Percentiles rank a stretch among this genome's conserved stretches.
Conservation (phyloP, 2,797 vertebrate species). For the Xenopus petersii region DNA sequence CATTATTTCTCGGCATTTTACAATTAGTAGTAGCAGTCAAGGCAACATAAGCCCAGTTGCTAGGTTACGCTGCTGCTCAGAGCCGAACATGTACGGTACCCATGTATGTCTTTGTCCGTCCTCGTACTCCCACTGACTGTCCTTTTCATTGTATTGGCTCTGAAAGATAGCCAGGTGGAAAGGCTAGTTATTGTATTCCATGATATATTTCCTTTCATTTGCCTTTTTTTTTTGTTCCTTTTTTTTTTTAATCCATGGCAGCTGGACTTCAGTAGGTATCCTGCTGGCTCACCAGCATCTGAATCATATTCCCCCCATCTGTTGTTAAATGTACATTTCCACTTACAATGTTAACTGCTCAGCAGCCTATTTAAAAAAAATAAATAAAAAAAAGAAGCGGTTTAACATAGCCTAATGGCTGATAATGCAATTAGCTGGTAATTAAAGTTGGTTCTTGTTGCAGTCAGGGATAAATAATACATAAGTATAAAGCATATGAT, state of each 20-base stretch:
- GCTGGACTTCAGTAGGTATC: conserved; percentile 35
- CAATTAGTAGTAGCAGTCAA: not conserved
- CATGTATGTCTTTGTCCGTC: not conserved
- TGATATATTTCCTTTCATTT: conserved; percentile 30
- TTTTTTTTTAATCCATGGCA: conserved; percentile 13
- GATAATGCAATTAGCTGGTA: conserved; percentile 46
- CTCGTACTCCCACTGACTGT: conserved; percentile 19
- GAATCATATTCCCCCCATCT: conserved; percentile 35
- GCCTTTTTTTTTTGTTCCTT: not conserved
- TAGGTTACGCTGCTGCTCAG: conserved; percentile 12
- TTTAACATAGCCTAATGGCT: conserved; percentile 43
- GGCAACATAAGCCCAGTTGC: conserved; percentile 5
- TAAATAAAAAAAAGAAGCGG: conserved; percentile 3
- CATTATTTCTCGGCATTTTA: not conserved
- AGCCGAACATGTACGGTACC: conserved; percentile 6
- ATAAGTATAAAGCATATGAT: conserved; percentile 44
- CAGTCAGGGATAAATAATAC: conserved; percentile 45
- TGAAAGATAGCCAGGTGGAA: conserved; percentile 27
- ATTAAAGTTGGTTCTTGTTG: conserved; percentile 46
- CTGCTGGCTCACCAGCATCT: conserved; percentile 31
- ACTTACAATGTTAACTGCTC: conserved; percentile 41
- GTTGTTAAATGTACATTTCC: conserved; percentile 42
- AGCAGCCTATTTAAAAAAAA: conserved; percentile 21
- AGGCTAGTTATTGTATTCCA: conserved; percentile 31
- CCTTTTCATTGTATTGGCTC: not conserved